Evolutionary conservation across 2,888 invertebrate genomes (phyloP).

Genomic region (Apocheima hispidaria): DNA sequence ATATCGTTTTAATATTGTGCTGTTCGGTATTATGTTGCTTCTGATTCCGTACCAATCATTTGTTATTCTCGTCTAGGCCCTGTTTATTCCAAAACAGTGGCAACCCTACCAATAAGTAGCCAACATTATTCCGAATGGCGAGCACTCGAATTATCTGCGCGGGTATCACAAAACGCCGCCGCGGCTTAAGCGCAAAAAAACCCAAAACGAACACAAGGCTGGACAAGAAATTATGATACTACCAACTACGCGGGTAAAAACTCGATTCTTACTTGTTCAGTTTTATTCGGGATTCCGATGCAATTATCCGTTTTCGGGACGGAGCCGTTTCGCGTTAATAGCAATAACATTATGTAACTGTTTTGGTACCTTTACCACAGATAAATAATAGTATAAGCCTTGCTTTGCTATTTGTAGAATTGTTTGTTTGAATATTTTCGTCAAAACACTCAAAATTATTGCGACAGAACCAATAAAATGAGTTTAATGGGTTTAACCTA

Average conservation of each 20-base stretch:
- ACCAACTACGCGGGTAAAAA: slow-evolving; percentile 80
- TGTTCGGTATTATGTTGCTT: neutral
- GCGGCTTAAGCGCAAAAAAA: slow-evolving; percentile 56
- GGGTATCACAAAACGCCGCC: slow-evolving; percentile 73
- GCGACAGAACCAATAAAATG: too few relatives aligned
- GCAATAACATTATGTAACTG: slow-evolving; percentile 51
- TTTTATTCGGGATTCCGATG: slow-evolving; percentile 58
- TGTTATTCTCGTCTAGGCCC: neutral
- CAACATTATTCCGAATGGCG: slow-evolving; percentile 67
- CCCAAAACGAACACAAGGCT: slow-evolving; percentile 52
- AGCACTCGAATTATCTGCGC: slow-evolving; percentile 69
- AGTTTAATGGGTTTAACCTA: too few relatives aligned
- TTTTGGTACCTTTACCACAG: slow-evolving; percentile 52
- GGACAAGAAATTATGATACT: slow-evolving; percentile 83
- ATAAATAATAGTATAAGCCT: too few relatives aligned
- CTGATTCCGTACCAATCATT: neutral
- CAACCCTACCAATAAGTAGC: slow-evolving; percentile 47
- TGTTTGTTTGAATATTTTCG: too few relatives aligned
- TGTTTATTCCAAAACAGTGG: slow-evolving; percentile 4
- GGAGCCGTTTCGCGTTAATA: slow-evolving; percentile 48
- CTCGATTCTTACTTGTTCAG: slow-evolving; percentile 59
- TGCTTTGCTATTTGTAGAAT: slow-evolving; percentile 8
- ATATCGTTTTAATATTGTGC: too few relatives aligned
- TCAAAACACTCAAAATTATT: too few relatives aligned
- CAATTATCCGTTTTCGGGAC: slow-evolving; percentile 61